Percentiles rank a stretch among this genome's conserved stretches.
Conservation (phyloP, 2,888 invertebrate species). For the Osedax frankpressi region DNA sequence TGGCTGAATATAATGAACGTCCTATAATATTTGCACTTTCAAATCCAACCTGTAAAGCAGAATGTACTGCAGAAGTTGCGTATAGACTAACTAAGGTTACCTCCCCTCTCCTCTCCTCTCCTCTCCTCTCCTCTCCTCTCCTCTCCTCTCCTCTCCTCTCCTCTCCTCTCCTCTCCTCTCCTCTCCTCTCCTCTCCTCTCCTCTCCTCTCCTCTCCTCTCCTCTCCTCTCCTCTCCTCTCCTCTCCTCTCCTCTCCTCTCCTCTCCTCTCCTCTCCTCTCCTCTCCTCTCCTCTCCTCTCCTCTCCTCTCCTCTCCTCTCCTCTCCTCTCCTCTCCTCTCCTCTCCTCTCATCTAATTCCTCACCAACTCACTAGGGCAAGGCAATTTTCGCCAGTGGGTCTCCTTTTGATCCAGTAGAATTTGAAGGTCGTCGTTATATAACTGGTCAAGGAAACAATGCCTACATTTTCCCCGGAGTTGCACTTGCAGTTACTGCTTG, state of each 20-base stretch:
- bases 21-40: conserved; percentile 95
- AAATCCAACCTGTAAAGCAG: conserved; percentile 94
- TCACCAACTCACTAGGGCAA: conserved; percentile 57
- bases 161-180: background rate
- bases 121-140: background rate
- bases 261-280: background rate
- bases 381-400: conserved; percentile 85
- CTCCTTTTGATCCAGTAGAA: conserved; percentile 77
- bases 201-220: background rate
- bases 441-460: conserved; percentile 72
- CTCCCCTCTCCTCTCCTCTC: too few relatives aligned
- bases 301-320: background rate
- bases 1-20: conserved; percentile 67
- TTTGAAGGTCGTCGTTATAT: conserved; percentile 65
- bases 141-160: background rate
- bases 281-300: background rate
- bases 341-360: conserved; percentile 2
- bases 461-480: conserved; percentile 59
- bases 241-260: background rate
- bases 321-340: background rate
- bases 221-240: background rate
- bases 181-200: background rate
- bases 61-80: conserved; percentile 92
- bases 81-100: conserved; percentile 69
- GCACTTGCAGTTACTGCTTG: conserved; percentile 86